Conservation (phyloP, 2,888 invertebrate species). For the Drosophila fulvimacula region DNA sequence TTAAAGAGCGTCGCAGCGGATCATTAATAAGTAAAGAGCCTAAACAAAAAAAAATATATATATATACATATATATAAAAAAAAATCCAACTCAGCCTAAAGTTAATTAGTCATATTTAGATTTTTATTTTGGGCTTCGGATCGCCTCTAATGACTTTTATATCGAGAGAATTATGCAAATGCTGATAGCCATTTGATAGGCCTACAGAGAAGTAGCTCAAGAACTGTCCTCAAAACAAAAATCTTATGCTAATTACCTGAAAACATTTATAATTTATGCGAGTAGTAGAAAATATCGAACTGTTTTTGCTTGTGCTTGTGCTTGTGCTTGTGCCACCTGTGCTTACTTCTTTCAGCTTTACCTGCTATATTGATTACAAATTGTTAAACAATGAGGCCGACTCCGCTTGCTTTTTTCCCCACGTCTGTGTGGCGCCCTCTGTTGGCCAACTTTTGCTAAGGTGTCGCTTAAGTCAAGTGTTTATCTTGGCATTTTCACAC, state of each 20-base stretch:
- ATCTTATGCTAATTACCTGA: conserved; percentile 70
- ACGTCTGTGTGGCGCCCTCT: conserved; percentile 20
- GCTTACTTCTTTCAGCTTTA: background rate
- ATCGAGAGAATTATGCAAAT: conserved; percentile 76
- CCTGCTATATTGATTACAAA: conserved; percentile 69
- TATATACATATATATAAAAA: too few species aligned
- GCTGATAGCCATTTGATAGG: conserved; percentile 75
- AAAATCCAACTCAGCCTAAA: conserved; percentile 58
- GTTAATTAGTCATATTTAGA: conserved; percentile 73
- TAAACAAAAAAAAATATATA: conserved; percentile 12
- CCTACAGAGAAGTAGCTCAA: conserved; percentile 14
- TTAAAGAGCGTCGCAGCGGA: conserved; percentile 44
- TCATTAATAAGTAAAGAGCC: conserved; percentile 22
- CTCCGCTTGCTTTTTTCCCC: conserved; percentile 11
- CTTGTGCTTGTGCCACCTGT: background rate
- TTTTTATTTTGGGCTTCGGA: conserved; percentile 28
- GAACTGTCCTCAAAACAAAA: conserved; percentile 36
- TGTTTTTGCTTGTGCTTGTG: too few species aligned
- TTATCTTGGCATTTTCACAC: conserved; percentile 54
- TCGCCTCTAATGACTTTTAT: conserved; percentile 70
- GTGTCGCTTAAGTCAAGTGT: conserved; percentile 51
- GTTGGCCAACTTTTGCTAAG: conserved; percentile 16
- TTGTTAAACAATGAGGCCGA: conserved; percentile 63
- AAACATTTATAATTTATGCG: conserved; percentile 51
- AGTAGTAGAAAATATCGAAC: conserved; percentile 13